Conservation (phyloP, 1,140 invertebrate species). For the Chlorops oryzae region DNA sequence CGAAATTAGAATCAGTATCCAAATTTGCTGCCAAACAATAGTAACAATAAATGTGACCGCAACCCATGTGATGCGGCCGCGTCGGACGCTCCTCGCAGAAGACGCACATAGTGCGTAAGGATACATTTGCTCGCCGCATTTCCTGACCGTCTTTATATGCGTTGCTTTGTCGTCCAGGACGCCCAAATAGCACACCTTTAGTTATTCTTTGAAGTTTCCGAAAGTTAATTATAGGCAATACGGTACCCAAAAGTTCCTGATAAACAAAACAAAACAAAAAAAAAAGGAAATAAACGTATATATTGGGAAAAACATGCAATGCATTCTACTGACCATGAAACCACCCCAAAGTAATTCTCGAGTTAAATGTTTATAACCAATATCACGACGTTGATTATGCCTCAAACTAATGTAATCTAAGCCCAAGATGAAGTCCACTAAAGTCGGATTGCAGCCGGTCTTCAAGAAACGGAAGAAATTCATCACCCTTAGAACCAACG, state of each 20-base stretch:
- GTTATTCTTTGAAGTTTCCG: slow-evolving; percentile 50
- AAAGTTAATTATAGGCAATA: slow-evolving; percentile 56
- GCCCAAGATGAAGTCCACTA: slow-evolving; percentile 54
- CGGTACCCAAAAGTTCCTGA: slow-evolving; percentile 56
- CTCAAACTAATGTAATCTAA: slow-evolving; percentile 50
- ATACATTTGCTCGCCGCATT: too few species aligned
- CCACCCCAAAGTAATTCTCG: slow-evolving; percentile 62
- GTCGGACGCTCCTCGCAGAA: slow-evolving; percentile 54
- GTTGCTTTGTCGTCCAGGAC: not conserved
- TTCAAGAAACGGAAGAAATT: slow-evolving; percentile 60
- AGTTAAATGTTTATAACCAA: slow-evolving; percentile 58
- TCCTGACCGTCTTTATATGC: not conserved
- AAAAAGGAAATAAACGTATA: too few species aligned
- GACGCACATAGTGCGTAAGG: slow-evolving; percentile 53
- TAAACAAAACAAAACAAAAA: slow-evolving; percentile 20
- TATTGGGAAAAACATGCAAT: too few species aligned
- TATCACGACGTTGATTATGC: slow-evolving; percentile 49
- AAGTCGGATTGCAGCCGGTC: slow-evolving; percentile 55
- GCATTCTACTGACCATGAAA: slow-evolving; percentile 54
- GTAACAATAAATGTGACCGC: slow-evolving; percentile 60
- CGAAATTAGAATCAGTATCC: slow-evolving; percentile 35
- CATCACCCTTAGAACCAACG: slow-evolving; percentile 53
- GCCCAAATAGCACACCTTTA: slow-evolving; percentile 30
- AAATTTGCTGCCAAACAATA: slow-evolving; percentile 52
- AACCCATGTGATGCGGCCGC: slow-evolving; percentile 58